These are phyloP conservation scores for Malurus melanocephalus DNA, from an alignment of 2,113 vertebrate species.

Conservation along the genomic window DNA sequence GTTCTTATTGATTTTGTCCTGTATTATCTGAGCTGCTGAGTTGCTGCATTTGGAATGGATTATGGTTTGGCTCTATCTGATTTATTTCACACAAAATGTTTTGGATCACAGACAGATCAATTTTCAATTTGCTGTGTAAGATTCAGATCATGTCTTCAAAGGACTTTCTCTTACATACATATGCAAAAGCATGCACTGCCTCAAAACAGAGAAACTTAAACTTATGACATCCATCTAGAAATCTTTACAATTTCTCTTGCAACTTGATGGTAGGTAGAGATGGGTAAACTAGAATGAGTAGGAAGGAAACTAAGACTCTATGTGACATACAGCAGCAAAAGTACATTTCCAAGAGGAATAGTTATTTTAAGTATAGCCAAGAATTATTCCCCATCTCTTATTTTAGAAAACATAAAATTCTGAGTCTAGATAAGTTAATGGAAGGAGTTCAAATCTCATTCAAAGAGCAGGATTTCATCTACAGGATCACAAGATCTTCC, in stretches of 20 bases:
- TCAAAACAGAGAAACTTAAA: neutral
- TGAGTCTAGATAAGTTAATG: neutral
- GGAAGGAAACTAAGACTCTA: neutral
- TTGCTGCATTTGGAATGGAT: constrained; percentile 17
- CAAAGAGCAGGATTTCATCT: neutral
- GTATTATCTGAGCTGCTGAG: neutral
- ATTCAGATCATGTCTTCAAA: neutral
- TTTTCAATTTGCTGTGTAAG: neutral
- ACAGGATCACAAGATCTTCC: neutral
- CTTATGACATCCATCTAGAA: neutral
- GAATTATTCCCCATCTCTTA: neutral
- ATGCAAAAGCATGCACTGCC: neutral
- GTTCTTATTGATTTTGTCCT: constrained; percentile 24
- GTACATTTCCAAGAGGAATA: neutral
- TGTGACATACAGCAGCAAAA: neutral
- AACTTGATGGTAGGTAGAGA: neutral
- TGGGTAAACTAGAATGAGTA: neutral
- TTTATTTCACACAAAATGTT: constrained; percentile 14
- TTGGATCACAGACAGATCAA: neutral
- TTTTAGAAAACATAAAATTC: neutral
- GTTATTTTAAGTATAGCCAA: neutral
- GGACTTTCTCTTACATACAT: neutral
- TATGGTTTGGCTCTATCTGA: constrained; percentile 17
- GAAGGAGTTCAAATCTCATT: neutral
- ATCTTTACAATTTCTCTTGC: neutral